Base-by-base conservation (phyloP, 2,888 invertebrate species). In the Nebria salina region DNA sequence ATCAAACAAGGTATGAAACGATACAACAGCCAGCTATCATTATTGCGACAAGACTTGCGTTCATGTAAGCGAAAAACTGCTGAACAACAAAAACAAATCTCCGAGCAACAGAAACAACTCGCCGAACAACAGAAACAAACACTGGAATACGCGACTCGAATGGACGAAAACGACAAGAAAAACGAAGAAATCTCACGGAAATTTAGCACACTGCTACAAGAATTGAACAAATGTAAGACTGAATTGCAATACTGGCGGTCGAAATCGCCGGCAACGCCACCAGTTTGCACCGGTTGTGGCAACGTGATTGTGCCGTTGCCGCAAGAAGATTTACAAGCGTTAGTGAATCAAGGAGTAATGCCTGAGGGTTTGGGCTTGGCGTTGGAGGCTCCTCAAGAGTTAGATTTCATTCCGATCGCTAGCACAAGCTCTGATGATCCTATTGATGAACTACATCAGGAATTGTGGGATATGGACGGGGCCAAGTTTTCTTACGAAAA, bases 171-270 rank as follows among this genome's bases (percentile, higher is more conserved):
- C 85, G 96, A 96, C 86, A 96, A 96, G 89, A 97, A 97, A 87
- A 96, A 96, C 87, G 97, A 97, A 86, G 96, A 96, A 87, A 96
- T 95, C 82, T 94, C 96, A 76, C 92, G 96, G 81, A 97, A 97
- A 89, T 96, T 96, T 89, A 96, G 96, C 87, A 96, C 96, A 82
- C 90, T 97, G 84, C 90, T 97, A 86, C 91, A 96, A 93, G 96
- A 97, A 89, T 90, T 97, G 85, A 97, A 96, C 89, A 96, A 96
- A 88, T 97, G 96, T 89, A 96, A 96, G 90, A 96, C 96, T 64
- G 96, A 97, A 89, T 89, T 96, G 86, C 96, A 96, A 89, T 96
- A 96, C 89, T 96, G 96, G 96, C 93, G 96, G 82, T 96, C 96
- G 68, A 96, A 96, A 85, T 95, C 96, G 83, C 95, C 96, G 11